phyloP scores from a whole-genome alignment of 2,888 invertebrate species.

The Platycheirus rosarum region DNA sequence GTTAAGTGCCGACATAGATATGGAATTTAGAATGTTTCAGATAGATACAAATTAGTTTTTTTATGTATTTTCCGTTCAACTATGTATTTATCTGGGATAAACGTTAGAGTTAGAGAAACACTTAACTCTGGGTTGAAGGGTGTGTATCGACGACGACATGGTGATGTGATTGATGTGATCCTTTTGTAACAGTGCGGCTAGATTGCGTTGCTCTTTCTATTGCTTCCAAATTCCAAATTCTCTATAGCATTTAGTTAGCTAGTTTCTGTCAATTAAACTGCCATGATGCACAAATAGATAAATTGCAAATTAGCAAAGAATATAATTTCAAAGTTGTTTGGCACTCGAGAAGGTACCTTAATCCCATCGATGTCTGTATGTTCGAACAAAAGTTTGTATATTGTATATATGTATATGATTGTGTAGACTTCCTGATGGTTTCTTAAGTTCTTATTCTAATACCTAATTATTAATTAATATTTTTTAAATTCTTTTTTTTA shows the following conservation, averaged over 20 bases:
- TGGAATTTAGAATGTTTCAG: neutral
- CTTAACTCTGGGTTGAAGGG: slow-evolving; percentile 28
- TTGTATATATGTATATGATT: too few species aligned
- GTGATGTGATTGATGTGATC: slow-evolving; percentile 57
- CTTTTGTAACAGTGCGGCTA: slow-evolving; percentile 1
- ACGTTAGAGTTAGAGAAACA: too few species aligned
- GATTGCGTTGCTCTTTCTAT: slow-evolving; percentile 4
- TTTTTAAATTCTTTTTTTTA: too few species aligned
- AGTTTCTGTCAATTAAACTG: slow-evolving; percentile 50
- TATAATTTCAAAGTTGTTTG: slow-evolving; percentile 40
- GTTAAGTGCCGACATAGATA: slow-evolving; percentile 46
- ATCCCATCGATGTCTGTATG: too few species aligned
- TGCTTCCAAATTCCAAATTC: slow-evolving; percentile 20
- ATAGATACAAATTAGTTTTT: neutral
- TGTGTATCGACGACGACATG: slow-evolving; percentile 31
- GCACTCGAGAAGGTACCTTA: too few species aligned
- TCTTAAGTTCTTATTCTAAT: too few species aligned
- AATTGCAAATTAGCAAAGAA: slow-evolving; percentile 41
- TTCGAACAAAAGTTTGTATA: too few species aligned
- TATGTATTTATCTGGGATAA: too few species aligned
- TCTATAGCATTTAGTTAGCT: slow-evolving; percentile 20
- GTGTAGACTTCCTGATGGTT: too few species aligned
- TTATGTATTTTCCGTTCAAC: neutral
- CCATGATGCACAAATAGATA: neutral
- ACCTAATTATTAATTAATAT: too few species aligned